phyloP scores from a whole-genome alignment of 2,113 vertebrate genomes.

The Chaenogobius annularis region DNA sequence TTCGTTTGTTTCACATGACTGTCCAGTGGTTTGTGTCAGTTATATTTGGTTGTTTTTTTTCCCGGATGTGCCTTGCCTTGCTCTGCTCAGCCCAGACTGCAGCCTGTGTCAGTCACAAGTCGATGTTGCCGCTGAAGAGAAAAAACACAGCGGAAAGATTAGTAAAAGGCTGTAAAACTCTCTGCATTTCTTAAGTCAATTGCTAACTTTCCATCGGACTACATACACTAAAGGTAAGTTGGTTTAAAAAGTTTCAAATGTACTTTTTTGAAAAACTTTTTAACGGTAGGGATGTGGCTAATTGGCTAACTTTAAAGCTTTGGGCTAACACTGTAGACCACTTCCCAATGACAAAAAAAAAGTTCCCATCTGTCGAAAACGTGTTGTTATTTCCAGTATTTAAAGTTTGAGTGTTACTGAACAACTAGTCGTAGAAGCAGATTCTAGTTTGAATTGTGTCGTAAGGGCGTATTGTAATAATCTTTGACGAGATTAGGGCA shows the following conservation, averaged over 20 bases:
- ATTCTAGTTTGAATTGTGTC: neutral
- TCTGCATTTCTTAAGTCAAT: neutral
- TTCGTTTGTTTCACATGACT: neutral
- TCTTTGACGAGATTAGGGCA: neutral
- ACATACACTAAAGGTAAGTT: constrained; percentile 38
- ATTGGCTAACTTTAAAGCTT: constrained; percentile 49
- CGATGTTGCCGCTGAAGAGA: constrained; percentile 38
- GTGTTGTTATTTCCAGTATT: neutral
- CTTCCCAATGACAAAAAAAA: constrained; percentile 20
- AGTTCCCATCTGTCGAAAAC: neutral
- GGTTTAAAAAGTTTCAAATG: neutral
- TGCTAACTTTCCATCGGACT: neutral
- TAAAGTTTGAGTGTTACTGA: neutral
- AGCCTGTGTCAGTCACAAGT: constrained; percentile 34
- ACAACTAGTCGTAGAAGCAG: neutral
- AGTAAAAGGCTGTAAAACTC: constrained; percentile 7
- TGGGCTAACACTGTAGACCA: constrained; percentile 38
- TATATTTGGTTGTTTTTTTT: constrained; percentile 40
- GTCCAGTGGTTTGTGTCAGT: neutral
- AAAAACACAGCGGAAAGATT: constrained; percentile 37
- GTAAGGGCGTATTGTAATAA: neutral
- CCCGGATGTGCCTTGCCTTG: constrained; percentile 13
- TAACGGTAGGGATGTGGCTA: constrained; percentile 22
- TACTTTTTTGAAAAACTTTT: constrained; percentile 36
- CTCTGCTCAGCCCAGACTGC: neutral